Evolutionary conservation across 2,113 vertebrate species (phyloP).

Genomic region (Chrysochloris asiatica): DNA sequence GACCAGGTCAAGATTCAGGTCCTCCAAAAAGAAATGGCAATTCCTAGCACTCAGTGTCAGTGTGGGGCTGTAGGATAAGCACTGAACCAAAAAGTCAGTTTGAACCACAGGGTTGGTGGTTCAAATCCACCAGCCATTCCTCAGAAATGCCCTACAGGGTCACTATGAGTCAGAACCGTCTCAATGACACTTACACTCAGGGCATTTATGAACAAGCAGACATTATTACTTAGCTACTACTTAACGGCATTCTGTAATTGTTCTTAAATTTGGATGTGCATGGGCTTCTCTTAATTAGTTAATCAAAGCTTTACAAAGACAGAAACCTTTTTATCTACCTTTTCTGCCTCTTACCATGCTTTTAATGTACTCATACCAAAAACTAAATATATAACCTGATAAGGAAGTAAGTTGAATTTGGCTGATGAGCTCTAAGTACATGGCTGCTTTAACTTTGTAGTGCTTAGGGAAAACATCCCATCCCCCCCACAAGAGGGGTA

Average conservation of each 20-base stretch:
- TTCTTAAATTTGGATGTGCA: conserved; percentile 27
- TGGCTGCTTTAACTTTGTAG: neutral
- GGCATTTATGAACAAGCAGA: neutral
- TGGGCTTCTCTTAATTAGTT: neutral
- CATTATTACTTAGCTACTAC: neutral
- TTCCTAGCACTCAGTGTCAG: neutral
- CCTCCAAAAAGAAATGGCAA: neutral
- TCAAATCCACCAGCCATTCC: too few relatives aligned
- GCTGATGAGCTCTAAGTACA: conserved; percentile 17
- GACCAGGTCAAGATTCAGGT: neutral
- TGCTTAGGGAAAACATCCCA: neutral
- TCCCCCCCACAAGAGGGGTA: neutral
- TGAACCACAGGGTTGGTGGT: too few relatives aligned
- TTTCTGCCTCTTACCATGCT: neutral
- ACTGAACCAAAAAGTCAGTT: too few relatives aligned
- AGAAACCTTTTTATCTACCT: neutral
- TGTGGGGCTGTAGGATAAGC: too few relatives aligned
- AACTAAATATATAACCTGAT: conserved; percentile 19
- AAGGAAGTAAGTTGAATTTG: conserved; percentile 48
- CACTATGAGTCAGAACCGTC: too few relatives aligned
- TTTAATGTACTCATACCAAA: conserved; percentile 6
- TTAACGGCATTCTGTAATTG: neutral
- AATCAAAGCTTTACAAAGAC: neutral
- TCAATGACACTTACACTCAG: too few relatives aligned
- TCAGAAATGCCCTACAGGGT: too few relatives aligned